Percentiles rank a stretch among this genome's conserved stretches.
Conservation (phyloP, 2,888 invertebrate genomes). For the Aethes cnicana region DNA sequence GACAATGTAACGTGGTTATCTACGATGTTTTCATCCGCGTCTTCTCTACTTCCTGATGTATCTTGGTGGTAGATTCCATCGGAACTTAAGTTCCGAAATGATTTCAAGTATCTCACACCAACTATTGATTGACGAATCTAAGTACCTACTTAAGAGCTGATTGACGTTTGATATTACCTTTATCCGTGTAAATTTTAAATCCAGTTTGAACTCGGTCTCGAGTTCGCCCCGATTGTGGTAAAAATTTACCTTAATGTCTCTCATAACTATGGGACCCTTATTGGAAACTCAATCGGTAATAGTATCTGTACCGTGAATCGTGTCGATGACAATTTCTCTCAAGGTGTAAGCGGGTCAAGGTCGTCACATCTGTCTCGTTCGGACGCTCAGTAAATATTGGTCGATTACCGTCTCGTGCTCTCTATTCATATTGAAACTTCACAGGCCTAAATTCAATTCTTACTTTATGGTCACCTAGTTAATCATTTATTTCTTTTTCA, state of each 20-base stretch:
- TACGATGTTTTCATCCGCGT: not conserved
- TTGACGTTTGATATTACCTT: too few relatives aligned
- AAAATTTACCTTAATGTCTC: too few relatives aligned
- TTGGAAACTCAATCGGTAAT: constrained; percentile 27
- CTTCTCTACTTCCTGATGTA: not conserved
- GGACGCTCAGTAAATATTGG: constrained; percentile 40
- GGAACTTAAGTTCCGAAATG: too few relatives aligned
- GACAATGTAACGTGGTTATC: constrained; percentile 8
- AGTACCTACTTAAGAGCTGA: too few relatives aligned
- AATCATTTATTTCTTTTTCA: not conserved
- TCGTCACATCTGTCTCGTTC: constrained; percentile 52
- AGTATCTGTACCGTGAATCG: constrained; percentile 44
- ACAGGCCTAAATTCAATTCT: constrained; percentile 19
- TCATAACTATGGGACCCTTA: not conserved
- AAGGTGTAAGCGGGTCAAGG: constrained; percentile 67
- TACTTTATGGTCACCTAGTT: not conserved
- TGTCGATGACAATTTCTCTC: constrained; percentile 70
- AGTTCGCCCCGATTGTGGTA: too few relatives aligned
- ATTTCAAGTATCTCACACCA: too few relatives aligned
- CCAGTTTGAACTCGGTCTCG: too few relatives aligned
- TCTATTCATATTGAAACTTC: constrained; percentile 13
- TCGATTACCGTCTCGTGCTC: constrained; percentile 42
- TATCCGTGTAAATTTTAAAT: too few relatives aligned
- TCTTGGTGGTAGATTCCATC: too few relatives aligned
- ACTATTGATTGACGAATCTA: too few relatives aligned